phyloP scores from a whole-genome alignment of 2,113 vertebrate genomes.

The Albula glossodonta region DNA sequence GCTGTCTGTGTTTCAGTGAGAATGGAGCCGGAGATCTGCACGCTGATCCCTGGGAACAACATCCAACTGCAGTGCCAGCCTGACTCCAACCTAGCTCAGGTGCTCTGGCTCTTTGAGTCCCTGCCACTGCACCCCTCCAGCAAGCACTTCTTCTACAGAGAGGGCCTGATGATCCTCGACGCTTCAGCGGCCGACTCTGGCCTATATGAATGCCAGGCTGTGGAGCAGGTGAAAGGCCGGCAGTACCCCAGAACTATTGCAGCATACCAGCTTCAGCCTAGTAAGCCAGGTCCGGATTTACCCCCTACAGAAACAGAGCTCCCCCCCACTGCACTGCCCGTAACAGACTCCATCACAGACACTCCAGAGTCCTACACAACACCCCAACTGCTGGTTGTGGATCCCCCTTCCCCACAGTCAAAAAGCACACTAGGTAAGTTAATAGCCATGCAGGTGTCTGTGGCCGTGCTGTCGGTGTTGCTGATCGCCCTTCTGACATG shows the following conservation, averaged over 20 bases:
- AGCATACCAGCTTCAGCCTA: conserved; percentile 46
- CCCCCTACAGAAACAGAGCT: neutral
- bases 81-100: conserved; percentile 62
- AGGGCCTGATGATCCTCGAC: conserved; percentile 62
- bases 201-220: conserved; percentile 61
- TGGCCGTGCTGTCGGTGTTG: conserved; percentile 45
- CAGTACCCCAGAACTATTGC: conserved; percentile 41
- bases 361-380: neutral
- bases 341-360: neutral
- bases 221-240: conserved; percentile 55
- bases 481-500: conserved; percentile 60
- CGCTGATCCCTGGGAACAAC: conserved; percentile 46
- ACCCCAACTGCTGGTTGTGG: neutral
- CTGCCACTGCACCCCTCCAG: conserved; percentile 11
- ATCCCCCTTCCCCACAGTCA: neutral
- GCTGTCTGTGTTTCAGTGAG: conserved; percentile 44
- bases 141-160: conserved; percentile 43
- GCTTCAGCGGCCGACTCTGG: conserved; percentile 41
- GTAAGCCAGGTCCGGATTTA: neutral
- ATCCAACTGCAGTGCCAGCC: conserved; percentile 57
- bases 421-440: conserved; percentile 27
- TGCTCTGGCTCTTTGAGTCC: conserved; percentile 54
- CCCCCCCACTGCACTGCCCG: neutral
- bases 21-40: conserved; percentile 19
- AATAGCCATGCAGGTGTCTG: conserved; percentile 38